phyloP scores from a whole-genome alignment of 2,888 invertebrate species.

The Cyrtodaria siliqua region DNA sequence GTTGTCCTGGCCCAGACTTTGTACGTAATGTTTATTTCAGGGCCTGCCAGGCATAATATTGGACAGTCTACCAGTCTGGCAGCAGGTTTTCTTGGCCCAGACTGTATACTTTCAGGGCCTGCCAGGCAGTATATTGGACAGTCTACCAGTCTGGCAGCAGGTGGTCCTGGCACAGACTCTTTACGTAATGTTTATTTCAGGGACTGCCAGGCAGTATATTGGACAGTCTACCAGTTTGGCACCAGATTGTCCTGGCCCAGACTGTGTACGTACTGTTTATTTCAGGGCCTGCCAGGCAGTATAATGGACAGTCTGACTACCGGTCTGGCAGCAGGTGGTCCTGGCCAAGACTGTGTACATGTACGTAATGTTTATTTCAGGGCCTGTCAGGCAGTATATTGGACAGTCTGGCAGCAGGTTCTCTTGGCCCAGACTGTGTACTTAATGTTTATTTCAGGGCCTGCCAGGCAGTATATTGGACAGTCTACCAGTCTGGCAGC shows the following conservation, averaged over 20 bases:
- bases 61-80: too few species aligned
- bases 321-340: slow-evolving; percentile 90
- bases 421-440: slow-evolving; percentile 92
- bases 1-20: slow-evolving; percentile 91
- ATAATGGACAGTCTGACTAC: too few species aligned
- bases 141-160: slow-evolving; percentile 88
- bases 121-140: slow-evolving; percentile 86
- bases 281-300: too few species aligned
- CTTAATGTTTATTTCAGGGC: too few species aligned
- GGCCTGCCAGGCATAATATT: too few species aligned
- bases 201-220: slow-evolving; percentile 87
- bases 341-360: too few species aligned
- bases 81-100: too few species aligned
- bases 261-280: slow-evolving; percentile 91
- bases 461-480: too few species aligned
- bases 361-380: too few species aligned
- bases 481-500: too few species aligned
- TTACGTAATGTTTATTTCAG: slow-evolving; percentile 88
- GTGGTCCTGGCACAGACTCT: slow-evolving; percentile 91
- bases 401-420: slow-evolving; percentile 89
- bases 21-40: too few species aligned
- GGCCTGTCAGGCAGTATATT: slow-evolving; percentile 87
- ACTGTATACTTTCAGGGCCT: slow-evolving; percentile 87
- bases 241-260: slow-evolving; percentile 91
- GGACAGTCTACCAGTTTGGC: slow-evolving; percentile 87